Conservation (phyloP, 2,113 vertebrate species). For the Eonycteris spelaea region DNA sequence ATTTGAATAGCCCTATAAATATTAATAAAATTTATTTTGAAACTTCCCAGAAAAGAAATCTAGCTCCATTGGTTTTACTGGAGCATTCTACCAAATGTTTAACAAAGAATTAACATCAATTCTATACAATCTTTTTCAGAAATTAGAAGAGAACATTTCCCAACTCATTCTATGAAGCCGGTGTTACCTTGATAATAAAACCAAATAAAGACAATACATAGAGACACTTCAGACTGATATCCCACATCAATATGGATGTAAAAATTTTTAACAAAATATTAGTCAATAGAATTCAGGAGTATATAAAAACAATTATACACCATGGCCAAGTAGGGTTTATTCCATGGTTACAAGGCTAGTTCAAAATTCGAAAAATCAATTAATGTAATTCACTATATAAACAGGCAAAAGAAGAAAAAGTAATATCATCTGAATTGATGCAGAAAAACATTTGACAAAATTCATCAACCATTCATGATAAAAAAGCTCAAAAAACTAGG, state of each 20-base stretch:
- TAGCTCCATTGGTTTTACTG: neutral
- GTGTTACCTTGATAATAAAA: neutral
- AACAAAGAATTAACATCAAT: neutral
- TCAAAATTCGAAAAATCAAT: neutral
- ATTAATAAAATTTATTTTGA: neutral
- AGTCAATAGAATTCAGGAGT: neutral
- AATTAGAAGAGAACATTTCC: neutral
- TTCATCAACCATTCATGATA: neutral
- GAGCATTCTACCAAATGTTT: neutral
- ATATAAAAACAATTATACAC: neutral
- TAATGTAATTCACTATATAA: neutral
- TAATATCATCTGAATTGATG: neutral
- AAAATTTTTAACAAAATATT: neutral
- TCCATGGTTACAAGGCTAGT: neutral
- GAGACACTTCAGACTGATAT: neutral
- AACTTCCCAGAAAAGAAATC: neutral
- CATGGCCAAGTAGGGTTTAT: neutral
- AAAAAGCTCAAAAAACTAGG: neutral
- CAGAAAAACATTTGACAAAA: neutral
- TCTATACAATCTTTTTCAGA: neutral
- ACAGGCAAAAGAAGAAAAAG: neutral
- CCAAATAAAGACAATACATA: neutral
- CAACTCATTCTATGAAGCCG: neutral
- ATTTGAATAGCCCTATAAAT: neutral
- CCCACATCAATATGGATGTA: neutral